Base-by-base conservation (phyloP, 2,888 invertebrate genomes). In the Drosophila emarginata region DNA sequence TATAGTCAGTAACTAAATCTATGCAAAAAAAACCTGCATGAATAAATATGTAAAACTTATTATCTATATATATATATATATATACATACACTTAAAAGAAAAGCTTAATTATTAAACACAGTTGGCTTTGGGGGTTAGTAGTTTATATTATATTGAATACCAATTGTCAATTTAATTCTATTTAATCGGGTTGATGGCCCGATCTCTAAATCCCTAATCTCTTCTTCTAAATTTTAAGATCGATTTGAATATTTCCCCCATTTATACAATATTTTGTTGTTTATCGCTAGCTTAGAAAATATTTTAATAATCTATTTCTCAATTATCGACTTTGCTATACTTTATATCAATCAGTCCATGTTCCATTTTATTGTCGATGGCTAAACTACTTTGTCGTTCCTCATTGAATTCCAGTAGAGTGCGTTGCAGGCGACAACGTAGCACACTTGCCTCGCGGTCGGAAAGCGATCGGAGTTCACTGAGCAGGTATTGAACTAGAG, bases 1-100 rank as follows among this genome's bases (percentile, higher is more conserved):
- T 37, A 57, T 18, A 37, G 9, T 12, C 56, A 56, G 26, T 54
- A 32, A 32, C 32, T 32, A 54, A 18, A 36, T 54, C 54, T 36
- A 18, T 21, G 36, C 28, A 45, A 40, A 62, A 52, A 52, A 14
- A 39, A 68, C 50, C 50, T 57, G 62, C 69, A 59, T 63, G 60
- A 60, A 66, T 60, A 58, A 60, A 53, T 66, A 23, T 71, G 65
- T 65, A 64, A 64, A 72, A 45, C 60, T 36, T 45, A 45, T 45
- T 45, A 45, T 45, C 45, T 45, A 45, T 45, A 45, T 45, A 54
- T 50, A n/a, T n/a, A n/a, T n/a, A 64, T 39, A 53, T 58, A 64
- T 50, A 63, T n/a, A 26, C 14, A 52, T n/a, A 52, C 7, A 32
- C 32, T 32, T 32, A 56, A 18, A 45, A 45, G n/a, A n/a, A 11